Evolutionary conservation across 2,797 vertebrate genomes (phyloP), one percentile per base, ranked within the genome.

Genomic region (Falco concolor): DNA sequence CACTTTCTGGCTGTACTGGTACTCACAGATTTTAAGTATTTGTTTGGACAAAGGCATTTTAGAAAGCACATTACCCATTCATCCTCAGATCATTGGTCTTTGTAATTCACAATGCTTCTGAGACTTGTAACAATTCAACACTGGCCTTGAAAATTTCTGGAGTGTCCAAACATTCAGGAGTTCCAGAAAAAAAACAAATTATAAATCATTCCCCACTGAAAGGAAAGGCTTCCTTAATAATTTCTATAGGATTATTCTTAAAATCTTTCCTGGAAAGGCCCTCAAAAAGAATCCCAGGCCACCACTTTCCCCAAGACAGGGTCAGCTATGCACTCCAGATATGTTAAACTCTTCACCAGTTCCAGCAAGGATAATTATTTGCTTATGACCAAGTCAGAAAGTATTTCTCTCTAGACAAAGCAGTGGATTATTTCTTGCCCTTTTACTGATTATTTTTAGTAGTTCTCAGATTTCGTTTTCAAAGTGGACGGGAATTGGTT

Each of bases 391-490:
- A 93, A 91, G 79, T 64, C 73, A 87, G 68, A 95, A 95, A 81
- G 25, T 38, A 93, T 93, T 75, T 90, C 82, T 81, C 32, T 8
- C 38, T 59, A 69, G 73, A 91, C 73, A 90, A 95, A 93, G 76
- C 22, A 25, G 44, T 56, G 45, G 79, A 89, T 90, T 94, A 90
- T 86, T 94, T 93, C 57, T 86, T 91, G 73, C 54, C 38, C 69
- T 52, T 27, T 61, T 90, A 40, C 57, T 61, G 38, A 76, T 86
- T 95, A 90, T 95, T 93, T 94, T 92, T 90, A 95, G 93, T 28
- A 81, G 57, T 68, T 90, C 82, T 95, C 85, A 49, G 40, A 54
- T 95, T 88, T 91, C 50, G 1, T 75, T 95, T 95, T 57, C 91
- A 94, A 73, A 94, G 65, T 18, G 18, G 60, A 77, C 7, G 38